A percentile compares a stretch with the other conserved stretches of the same genome.
These are phyloP conservation scores for Siniperca chuatsi DNA, from an alignment of 2,113 vertebrate genomes.

Conservation along the genomic window DNA sequence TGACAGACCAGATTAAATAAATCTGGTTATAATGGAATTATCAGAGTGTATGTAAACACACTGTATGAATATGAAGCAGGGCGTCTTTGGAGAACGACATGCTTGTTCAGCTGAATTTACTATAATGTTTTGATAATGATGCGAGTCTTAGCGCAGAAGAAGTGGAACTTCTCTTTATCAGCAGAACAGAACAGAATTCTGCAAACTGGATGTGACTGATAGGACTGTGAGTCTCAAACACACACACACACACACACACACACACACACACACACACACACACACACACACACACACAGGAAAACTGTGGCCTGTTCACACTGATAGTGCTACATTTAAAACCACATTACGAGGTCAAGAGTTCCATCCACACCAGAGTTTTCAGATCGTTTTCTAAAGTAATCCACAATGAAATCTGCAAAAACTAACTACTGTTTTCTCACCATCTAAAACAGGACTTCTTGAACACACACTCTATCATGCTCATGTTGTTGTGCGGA, in stretches of 20 bases:
- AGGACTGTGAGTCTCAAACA: not conserved
- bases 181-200: not conserved
- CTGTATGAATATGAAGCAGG: not conserved
- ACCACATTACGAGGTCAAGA: not conserved
- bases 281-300: not conserved
- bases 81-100: not conserved
- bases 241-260: not conserved
- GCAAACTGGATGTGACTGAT: constrained; percentile 25
- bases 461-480: not conserved
- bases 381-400: not conserved
- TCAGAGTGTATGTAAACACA: not conserved
- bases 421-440: not conserved
- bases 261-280: not conserved
- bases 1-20: not conserved
- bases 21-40: not conserved
- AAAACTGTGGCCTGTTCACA: not conserved
- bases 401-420: not conserved
- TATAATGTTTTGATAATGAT: not conserved
- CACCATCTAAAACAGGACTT: not conserved
- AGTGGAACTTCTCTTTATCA: not conserved
- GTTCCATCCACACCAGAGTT: not conserved
- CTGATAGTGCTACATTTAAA: not conserved
- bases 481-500: not conserved
- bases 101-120: not conserved
- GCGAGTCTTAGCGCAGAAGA: not conserved